phyloP scores from a whole-genome alignment of 92 coral and sea anemone genomes.

The Nematostella vectensis region DNA sequence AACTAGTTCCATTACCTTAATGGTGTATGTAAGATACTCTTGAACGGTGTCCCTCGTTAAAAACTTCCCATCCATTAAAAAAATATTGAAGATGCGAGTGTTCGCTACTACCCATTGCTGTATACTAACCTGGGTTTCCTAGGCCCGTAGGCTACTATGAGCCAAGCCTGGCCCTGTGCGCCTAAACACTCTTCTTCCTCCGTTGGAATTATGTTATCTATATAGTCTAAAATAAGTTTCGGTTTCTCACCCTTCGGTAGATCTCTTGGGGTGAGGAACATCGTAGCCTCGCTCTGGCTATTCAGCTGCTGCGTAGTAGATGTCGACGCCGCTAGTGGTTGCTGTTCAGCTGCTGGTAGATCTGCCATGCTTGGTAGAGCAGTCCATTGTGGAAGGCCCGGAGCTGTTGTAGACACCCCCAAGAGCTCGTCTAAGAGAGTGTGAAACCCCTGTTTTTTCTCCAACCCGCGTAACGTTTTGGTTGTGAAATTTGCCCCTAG shows the following conservation, averaged over 20 bases:
- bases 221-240: too few relatives aligned
- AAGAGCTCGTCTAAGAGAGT: not conserved
- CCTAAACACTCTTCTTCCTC: too few relatives aligned
- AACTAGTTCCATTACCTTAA: too few relatives aligned
- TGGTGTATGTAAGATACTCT: too few relatives aligned
- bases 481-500: not conserved
- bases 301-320: not conserved
- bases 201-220: too few relatives aligned
- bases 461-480: not conserved
- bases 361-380: not conserved
- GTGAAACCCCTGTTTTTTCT: not conserved
- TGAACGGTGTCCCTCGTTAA: too few relatives aligned
- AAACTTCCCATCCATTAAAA: too few relatives aligned
- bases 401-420: not conserved
- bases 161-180: too few relatives aligned
- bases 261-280: not conserved
- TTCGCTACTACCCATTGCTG: too few relatives aligned
- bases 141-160: too few relatives aligned
- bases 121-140: too few relatives aligned
- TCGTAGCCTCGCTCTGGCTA: not conserved
- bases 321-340: not conserved
- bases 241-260: not conserved
- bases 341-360: not conserved
- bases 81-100: too few relatives aligned
- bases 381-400: not conserved